Percentiles rank a stretch among this genome's conserved stretches.
These are phyloP conservation scores for Montipora capricornis DNA, from an alignment of 64 coral and sea anemone species.

Conservation along the genomic window DNA sequence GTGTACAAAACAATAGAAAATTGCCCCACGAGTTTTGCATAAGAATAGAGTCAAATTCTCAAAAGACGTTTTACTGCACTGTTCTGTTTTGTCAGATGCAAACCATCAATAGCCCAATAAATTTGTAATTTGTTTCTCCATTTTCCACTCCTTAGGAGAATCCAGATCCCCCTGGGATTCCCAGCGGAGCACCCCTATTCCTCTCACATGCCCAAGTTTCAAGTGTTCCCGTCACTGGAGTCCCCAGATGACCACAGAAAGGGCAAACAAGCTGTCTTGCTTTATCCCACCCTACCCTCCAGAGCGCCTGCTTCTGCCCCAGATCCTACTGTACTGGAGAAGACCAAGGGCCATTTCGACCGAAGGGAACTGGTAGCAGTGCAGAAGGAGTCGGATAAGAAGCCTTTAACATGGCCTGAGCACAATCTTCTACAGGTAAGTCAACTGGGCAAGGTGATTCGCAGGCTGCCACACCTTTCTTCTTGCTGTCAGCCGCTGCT, in stretches of 20 bases:
- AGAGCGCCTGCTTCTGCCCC: conserved; percentile 83
- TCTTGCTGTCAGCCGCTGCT: too few relatives aligned
- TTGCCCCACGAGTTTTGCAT: too few relatives aligned
- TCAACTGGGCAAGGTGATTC: too few relatives aligned
- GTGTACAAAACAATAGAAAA: too few relatives aligned
- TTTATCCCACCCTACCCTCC: conserved; percentile 77
- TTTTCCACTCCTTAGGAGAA: conserved; percentile 53
- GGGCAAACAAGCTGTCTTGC: conserved; percentile 64
- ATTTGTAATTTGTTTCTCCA: background rate
- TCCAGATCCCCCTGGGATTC: conserved; percentile 75
- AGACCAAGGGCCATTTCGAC: conserved; percentile 86
- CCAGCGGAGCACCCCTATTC: conserved; percentile 86
- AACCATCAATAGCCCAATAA: background rate
- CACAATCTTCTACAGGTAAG: conserved; percentile 87
- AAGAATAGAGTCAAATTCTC: too few relatives aligned
- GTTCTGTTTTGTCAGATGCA: too few relatives aligned
- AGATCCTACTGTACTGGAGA: conserved; percentile 79
- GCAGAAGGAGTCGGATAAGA: conserved; percentile 85
- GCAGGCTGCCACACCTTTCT: too few relatives aligned
- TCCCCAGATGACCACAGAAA: conserved; percentile 93
- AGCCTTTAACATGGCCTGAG: conserved; percentile 80
- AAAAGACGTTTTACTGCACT: too few relatives aligned
- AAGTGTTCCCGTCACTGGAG: conserved; percentile 83
- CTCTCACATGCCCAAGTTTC: conserved; percentile 82
- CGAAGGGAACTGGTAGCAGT: conserved; percentile 80